Base-by-base conservation (phyloP, 2,797 vertebrate genomes). In the Etheostoma perlongum region DNA sequence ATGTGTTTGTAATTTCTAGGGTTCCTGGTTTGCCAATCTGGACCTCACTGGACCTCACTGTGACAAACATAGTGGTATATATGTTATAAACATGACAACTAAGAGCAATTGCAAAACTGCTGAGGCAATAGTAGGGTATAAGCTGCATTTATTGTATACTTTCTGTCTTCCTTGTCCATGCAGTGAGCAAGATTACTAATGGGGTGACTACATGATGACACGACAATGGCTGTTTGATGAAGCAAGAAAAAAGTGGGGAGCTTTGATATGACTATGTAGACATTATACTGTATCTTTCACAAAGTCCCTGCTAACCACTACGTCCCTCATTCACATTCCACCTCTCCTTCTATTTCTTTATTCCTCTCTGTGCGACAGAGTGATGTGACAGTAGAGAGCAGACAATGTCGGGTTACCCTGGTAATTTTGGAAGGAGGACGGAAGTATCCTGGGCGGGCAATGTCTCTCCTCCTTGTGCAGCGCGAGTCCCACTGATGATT, bases 321-420 rank as follows among this genome's bases (percentile, higher is more conserved):
- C 3, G 18, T 76, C 71, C 72, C 78, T 81, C 87, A 87, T 89
- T 87, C 75, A 86, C 72, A 83, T 85, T 82, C 76, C 47, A 36
- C 30, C 58, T 82, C 83, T 81, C 54, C 55, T 55, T 78, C 65
- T 70, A 54, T 79, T 85, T 82, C 76, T 79, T 89, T 82, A 74
- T 83, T 83, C 67, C 74, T 79, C 70, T 85, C 71, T 67, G 84
- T 79, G 84, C 63, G 64, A 85, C 80, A 85, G 84, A 91, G 88
- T 89, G 87, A 91, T 92, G 90, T 93, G 90, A 94, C 90, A 91
- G 92, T 81, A 92, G 92, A 91, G 92, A 94, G 90, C 92, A 95
- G 94, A 94, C 93, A 93, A 94, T 94, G 94, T 95, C 93, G 91
- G 92, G 94, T 93, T 92, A 93, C 93, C 90, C 87, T 92, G 87